Evolutionary conservation across 2,888 invertebrate species (phyloP).

Genomic region (Catocala nupta): DNA sequence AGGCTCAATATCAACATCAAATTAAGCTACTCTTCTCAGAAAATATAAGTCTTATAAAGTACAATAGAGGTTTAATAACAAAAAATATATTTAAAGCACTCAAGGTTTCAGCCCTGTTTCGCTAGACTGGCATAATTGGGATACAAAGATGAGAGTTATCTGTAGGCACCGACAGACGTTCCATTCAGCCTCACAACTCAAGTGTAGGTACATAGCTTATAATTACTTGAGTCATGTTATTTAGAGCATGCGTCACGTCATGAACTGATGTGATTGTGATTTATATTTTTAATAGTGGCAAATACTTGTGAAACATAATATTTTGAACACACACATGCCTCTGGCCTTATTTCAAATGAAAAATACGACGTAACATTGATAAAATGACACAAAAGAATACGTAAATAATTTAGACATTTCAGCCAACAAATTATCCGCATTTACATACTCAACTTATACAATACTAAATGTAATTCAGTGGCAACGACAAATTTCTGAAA

Average conservation of each 20-base stretch:
- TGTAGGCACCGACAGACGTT: conserved; percentile 45
- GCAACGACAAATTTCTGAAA: conserved; percentile 44
- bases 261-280: too few relatives aligned
- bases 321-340: too few relatives aligned
- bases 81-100: conserved; percentile 1
- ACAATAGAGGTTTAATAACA: background rate
- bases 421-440: conserved; percentile 35
- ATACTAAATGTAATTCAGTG: conserved; percentile 47
- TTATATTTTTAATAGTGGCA: too few relatives aligned
- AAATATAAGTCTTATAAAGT: background rate
- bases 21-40: background rate
- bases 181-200: conserved; percentile 42
- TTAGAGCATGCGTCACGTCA: background rate
- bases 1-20: background rate
- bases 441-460: conserved; percentile 43
- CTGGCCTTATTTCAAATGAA: too few relatives aligned
- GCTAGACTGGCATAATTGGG: conserved; percentile 50
- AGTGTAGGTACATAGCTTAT: conserved; percentile 37
- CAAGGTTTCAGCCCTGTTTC: conserved; percentile 31
- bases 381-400: conserved; percentile 20
- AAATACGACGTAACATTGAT: too few relatives aligned
- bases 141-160: conserved; percentile 55
- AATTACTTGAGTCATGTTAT: conserved; percentile 40
- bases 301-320: too few relatives aligned
- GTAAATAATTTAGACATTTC: conserved; percentile 36